A percentile compares a stretch with the other conserved stretches of the same genome.
Conservation (phyloP, 2,888 invertebrate genomes). For the Diarsia mendica region DNA sequence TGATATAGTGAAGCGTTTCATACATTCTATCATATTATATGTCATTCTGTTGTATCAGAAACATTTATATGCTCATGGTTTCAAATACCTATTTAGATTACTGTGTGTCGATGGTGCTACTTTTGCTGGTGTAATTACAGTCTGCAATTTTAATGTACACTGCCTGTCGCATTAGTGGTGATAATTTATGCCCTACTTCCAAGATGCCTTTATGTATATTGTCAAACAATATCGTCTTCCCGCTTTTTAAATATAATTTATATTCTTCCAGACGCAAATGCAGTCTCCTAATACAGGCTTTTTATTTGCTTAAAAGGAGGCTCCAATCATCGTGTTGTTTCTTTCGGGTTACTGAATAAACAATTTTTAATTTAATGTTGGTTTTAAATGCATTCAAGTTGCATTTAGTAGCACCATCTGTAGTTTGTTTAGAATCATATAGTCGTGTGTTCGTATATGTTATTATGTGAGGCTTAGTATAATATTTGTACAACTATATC, state of each 20-base stretch:
- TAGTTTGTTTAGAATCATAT: background rate
- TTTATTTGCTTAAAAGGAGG: too few relatives aligned
- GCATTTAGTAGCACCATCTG: background rate
- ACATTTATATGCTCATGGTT: background rate
- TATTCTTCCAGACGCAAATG: background rate
- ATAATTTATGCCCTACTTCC: background rate
- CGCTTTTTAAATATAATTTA: background rate
- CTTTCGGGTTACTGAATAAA: too few relatives aligned
- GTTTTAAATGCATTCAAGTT: too few relatives aligned
- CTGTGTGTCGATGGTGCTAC: background rate
- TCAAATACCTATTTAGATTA: background rate
- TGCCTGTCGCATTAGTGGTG: background rate
- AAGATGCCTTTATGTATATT: background rate
- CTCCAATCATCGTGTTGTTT: too few relatives aligned
- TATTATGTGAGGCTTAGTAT: constrained; percentile 2
- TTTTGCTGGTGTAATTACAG: background rate
- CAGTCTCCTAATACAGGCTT: too few relatives aligned
- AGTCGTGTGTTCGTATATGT: constrained; percentile 1
- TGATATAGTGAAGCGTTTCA: background rate
- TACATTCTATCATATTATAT: background rate
- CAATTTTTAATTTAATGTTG: too few relatives aligned
- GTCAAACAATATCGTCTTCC: background rate
- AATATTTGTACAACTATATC: constrained; percentile 16
- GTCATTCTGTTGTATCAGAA: background rate
- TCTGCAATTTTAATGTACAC: background rate